phyloP scores from a whole-genome alignment of 2,888 invertebrate species.

The Odontocolon sp. region DNA sequence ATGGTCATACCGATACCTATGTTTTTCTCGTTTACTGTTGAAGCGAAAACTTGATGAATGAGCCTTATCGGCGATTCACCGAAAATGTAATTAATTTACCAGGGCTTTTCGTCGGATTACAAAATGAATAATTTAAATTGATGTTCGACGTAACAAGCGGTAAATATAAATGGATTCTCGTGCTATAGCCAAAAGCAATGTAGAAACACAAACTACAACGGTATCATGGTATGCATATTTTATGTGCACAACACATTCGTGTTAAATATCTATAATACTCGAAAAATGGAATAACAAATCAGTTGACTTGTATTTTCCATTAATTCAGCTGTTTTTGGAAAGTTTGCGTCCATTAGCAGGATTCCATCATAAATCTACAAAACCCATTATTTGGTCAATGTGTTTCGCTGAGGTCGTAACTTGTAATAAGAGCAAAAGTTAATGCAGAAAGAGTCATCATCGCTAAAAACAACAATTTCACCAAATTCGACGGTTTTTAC shows the following conservation, averaged over 20 bases:
- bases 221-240: neutral
- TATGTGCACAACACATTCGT: neutral
- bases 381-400: neutral
- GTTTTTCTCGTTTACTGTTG: constrained; percentile 29
- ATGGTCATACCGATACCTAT: neutral
- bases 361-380: neutral
- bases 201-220: neutral
- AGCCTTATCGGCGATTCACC: constrained; percentile 25
- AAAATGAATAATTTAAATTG: constrained; percentile 53
- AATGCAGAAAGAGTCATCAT: no score
- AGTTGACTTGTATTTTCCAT: constrained; percentile 22
- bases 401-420: neutral
- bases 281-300: constrained; percentile 36
- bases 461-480: no score
- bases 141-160: constrained; percentile 37
- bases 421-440: no score
- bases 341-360: constrained; percentile 12
- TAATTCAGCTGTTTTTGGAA: constrained; percentile 9
- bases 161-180: constrained; percentile 48
- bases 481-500: no score
- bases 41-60: constrained; percentile 42
- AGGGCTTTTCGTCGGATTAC: constrained; percentile 48
- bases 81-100: constrained; percentile 50
- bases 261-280: constrained; percentile 7
- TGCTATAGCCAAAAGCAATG: neutral